phyloP scores from a whole-genome alignment of 2,888 invertebrate species.

The Lepidochrysops patricia region DNA sequence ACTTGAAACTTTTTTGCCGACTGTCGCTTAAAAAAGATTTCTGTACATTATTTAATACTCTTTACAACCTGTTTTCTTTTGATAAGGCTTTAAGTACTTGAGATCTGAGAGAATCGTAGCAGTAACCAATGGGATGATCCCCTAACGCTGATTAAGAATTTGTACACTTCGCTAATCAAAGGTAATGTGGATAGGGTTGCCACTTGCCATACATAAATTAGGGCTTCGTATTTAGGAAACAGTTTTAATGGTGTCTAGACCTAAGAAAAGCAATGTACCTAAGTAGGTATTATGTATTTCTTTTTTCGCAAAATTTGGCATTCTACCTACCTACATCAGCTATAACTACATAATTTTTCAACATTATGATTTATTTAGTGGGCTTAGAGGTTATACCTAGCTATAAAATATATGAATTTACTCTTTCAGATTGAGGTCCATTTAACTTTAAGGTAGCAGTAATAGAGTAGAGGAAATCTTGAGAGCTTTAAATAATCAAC shows the following conservation, averaged over 20 bases:
- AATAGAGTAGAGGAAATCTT: not conserved
- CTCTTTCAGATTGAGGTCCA: too few species aligned
- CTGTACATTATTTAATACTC: not conserved
- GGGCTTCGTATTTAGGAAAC: not conserved
- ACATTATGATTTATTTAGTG: too few species aligned
- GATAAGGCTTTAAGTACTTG: not conserved
- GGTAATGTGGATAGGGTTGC: not conserved
- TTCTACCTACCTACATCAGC: too few species aligned
- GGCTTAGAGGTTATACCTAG: too few species aligned
- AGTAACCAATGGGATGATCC: not conserved
- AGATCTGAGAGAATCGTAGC: not conserved
- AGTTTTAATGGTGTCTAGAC: too few species aligned
- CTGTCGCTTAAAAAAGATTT: not conserved
- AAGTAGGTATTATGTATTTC: too few species aligned
- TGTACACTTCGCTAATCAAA: conserved; percentile 1
- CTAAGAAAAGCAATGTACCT: too few species aligned
- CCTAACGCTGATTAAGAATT: conserved; percentile 2
- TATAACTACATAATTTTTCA: too few species aligned
- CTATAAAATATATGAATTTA: too few species aligned
- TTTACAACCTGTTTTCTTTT: not conserved
- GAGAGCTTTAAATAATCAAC: not conserved
- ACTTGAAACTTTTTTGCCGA: not conserved
- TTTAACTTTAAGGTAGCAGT: not conserved
- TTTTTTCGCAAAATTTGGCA: too few species aligned
- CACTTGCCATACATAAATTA: not conserved